Base-by-base conservation (phyloP, 1,140 invertebrate genomes). In the Pseudomyrmex sp. region DNA sequence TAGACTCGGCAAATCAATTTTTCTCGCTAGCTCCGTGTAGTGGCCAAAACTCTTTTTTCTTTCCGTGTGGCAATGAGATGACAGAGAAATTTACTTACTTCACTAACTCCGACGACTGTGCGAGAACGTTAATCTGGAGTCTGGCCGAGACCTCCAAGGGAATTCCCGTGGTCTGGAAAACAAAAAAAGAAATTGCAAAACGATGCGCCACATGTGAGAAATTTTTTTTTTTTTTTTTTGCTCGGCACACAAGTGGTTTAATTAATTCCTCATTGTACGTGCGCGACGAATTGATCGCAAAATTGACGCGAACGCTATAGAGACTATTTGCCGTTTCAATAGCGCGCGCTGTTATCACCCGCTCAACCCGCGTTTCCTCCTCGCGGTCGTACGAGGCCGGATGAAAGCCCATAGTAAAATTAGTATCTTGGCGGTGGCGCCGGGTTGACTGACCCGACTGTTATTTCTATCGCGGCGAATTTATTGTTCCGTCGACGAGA, bases 41-140 rank as follows among this genome's bases (percentile, higher is more conserved):
- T 35, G 35, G 4, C 5, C 5, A 20, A 59, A 18, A 56, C 2
- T 20, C 23, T 86, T n/a, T 46, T 50, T 8, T 50, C 0, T 48
- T 35, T 75, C 12, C 44, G 70, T 50, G 15, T 15, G 73, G 73
- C 12, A 65, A 76, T 9, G 23, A 15, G 10, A 20, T 50, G 44
- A 48, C 56, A 44, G 10, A 44, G 10, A 83, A 86, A 84, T 62
- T 15, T 92, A 96, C 96, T 96, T 95, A 97, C 97, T 89, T 88
- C 5, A 97, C 93, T 18, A 94, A 92, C 2, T 94, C 90, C 70
- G 95, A 96, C 50, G 96, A 96, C 83, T 97, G 96, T 1, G 97
- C 91, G 74, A 97, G 94, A 84, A 97, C 95, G 90, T 98, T 98
- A 46, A 97, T 94, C 94, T 98, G 97, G 82, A 98, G 96, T 83